Evolutionary conservation across 1,140 invertebrate species (phyloP).

Genomic region (Scaptomyza montana): DNA sequence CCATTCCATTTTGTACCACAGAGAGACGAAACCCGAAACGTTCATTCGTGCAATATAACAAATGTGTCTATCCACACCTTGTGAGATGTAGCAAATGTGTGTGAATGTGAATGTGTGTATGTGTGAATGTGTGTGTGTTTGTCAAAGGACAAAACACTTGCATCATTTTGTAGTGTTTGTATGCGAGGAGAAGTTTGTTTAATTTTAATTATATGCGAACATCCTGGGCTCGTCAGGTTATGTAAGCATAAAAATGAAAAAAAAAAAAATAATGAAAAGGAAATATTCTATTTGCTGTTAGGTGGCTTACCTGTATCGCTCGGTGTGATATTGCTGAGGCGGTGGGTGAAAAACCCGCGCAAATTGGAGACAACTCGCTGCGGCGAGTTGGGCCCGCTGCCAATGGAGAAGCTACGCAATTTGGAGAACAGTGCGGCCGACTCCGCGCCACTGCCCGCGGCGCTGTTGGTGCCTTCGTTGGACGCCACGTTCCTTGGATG

Average conservation of each 20-base stretch:
- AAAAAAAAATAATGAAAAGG: no score
- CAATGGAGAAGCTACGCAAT: conserved; percentile 84
- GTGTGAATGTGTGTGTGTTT: conserved; percentile 27
- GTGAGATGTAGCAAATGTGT: conserved; percentile 26
- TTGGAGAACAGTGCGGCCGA: conserved; percentile 84
- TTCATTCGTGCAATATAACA: conserved; percentile 47
- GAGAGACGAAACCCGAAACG: conserved; percentile 38
- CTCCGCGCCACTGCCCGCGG: conserved; percentile 75
- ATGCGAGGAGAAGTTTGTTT: conserved; percentile 63
- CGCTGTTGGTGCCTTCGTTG: conserved; percentile 77
- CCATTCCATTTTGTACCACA: conserved; percentile 55
- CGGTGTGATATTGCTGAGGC: conserved; percentile 85
- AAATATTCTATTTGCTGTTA: neutral
- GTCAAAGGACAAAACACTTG: conserved; percentile 68
- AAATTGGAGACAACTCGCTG: conserved; percentile 86
- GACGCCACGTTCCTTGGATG: conserved; percentile 80
- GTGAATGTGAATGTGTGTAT: conserved; percentile 3
- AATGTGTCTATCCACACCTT: conserved; percentile 61
- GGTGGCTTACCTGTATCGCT: conserved; percentile 85
- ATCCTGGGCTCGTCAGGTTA: conserved; percentile 47
- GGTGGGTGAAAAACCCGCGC: conserved; percentile 85
- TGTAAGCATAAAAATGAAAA: conserved; percentile 50
- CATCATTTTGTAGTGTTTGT: conserved; percentile 58
- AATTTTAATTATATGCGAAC: conserved; percentile 72
- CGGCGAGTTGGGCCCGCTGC: conserved; percentile 85